phyloP scores from a whole-genome alignment of 2,113 vertebrate species.

The Candoia aspera region DNA sequence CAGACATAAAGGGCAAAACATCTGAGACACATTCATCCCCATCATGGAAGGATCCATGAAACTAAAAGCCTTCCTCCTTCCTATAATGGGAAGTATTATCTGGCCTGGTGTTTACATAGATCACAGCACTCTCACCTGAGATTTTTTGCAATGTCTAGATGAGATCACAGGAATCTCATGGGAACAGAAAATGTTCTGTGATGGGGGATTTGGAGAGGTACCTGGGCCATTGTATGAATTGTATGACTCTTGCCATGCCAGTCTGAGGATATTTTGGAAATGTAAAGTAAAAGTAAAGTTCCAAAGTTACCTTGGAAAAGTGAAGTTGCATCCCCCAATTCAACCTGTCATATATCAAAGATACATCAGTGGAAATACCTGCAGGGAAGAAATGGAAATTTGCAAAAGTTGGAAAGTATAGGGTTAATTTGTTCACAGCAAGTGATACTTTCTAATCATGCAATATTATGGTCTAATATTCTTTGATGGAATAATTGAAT shows the following conservation, averaged over 20 bases:
- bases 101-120: background rate
- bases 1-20: background rate
- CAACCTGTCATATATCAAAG: conserved; percentile 17
- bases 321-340: conserved; percentile 47
- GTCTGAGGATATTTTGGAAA: background rate
- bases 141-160: background rate
- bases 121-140: background rate
- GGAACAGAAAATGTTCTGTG: background rate
- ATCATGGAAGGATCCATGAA: background rate
- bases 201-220: background rate
- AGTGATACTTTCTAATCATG: conserved; percentile 41
- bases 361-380: conserved; percentile 30
- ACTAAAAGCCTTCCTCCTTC: background rate
- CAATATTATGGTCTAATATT: conserved; percentile 5
- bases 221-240: background rate
- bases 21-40: background rate
- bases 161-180: background rate
- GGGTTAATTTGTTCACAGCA: background rate
- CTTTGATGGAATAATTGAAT: conserved; percentile 19
- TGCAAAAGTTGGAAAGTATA: background rate
- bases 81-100: background rate
- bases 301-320: background rate
- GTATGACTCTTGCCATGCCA: background rate
- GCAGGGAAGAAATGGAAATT: background rate
- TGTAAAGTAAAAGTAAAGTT: background rate